Evolutionary conservation across 53 echinoderm and acorn worm genomes (phyloP), one percentile per base, ranked within the genome.

Genomic region (Patiria pectinifera): DNA sequence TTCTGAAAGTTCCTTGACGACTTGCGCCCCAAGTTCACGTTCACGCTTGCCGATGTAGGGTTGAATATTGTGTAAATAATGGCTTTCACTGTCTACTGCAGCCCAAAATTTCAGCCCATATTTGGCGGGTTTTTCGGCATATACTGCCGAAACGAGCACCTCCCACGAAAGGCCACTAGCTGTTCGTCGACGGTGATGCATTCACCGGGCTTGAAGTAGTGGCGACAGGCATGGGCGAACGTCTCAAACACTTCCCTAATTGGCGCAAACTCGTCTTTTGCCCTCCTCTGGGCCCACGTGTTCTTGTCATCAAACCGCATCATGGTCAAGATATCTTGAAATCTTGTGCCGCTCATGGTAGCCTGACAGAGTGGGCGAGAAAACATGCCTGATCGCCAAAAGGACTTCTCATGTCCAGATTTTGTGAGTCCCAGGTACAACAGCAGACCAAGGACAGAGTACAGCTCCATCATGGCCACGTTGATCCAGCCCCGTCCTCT

Each of bases 121-220:
- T 71, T 80, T 82, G 24, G 71, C 91, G 15, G 91, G 83, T 83
- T 91, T 83, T n/a, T 45, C 10, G 91, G 91, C 74, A 91, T 72
- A 14, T 72, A 91, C 12, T 83, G 83, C 16, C 71, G 49, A 19
- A 91, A 82, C 4, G 83, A 47, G 58, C 91, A 91, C 22, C 83
- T 45, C 44, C 91, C 91, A 11, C 83, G 25, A 49, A 91, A 82
- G 7, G 22, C 48, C 2, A 71, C 71, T 4, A 85, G 44, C 70
- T 85, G 70, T 35, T 83, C 83, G 13, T 83, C 91, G 21, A 83
- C 24, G 9, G 91, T 82, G 21, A 83, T 26, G 15, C 16, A 22
- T 48, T 75, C 87, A 14, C 53, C n/a, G 2, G 77, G 61, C 49
- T 4, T 76, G 76, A 71, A 75, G n/a, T 76, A 58, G 15, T 3